These are phyloP conservation scores for Herpetotheres cachinnans DNA, from an alignment of 2,113 vertebrate genomes.

Conservation along the genomic window DNA sequence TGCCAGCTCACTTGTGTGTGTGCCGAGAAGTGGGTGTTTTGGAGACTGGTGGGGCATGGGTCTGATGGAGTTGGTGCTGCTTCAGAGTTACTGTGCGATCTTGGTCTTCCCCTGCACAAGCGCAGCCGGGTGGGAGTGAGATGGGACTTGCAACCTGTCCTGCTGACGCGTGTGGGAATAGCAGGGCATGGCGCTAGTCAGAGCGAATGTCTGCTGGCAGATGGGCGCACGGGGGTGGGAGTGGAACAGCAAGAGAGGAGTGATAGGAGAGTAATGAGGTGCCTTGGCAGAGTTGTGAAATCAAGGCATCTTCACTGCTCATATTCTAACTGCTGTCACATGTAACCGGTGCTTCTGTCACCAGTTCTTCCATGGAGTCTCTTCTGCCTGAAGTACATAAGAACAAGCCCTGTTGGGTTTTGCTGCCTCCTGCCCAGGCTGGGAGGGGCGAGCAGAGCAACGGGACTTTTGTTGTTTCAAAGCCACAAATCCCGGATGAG, in stretches of 20 bases:
- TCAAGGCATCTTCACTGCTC: background rate
- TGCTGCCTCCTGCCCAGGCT: background rate
- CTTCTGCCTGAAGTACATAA: background rate
- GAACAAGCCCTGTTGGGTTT: background rate
- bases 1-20: background rate
- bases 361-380: background rate
- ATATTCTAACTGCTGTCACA: background rate
- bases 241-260: background rate
- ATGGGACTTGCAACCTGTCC: background rate
- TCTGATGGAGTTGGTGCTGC: background rate
- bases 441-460: background rate
- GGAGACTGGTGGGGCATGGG: background rate
- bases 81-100: fast-evolving
- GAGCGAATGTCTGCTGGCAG: slow-evolving; percentile 6
- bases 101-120: background rate
- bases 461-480: background rate
- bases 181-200: background rate
- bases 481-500: slow-evolving; percentile 1
- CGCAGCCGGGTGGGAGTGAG: background rate
- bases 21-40: background rate
- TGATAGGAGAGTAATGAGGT: slow-evolving; percentile 10
- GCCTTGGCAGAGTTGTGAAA: slow-evolving; percentile 39
- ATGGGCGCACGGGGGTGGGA: slow-evolving; percentile 14
- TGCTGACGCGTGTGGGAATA: background rate
- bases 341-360: background rate